Base-by-base conservation (phyloP, 2,888 invertebrate species). In the Sthenelais limicola region DNA sequence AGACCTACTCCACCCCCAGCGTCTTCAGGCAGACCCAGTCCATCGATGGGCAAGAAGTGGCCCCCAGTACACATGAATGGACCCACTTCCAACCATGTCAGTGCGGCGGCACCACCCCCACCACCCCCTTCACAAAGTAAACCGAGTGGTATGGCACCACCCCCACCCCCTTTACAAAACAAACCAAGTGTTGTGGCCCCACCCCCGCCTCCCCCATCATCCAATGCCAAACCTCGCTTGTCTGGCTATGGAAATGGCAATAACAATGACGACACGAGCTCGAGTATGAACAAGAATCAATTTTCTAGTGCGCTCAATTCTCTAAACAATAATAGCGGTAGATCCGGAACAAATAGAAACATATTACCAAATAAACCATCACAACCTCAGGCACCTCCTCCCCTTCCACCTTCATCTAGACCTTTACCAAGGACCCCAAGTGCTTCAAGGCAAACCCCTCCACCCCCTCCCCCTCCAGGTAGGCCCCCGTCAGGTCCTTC, bases 1-100 rank as follows among this genome's bases (percentile, higher is more conserved):
- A 92, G 93, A 79, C 93, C n/a, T 35, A 35, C 54, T n/a, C 71
- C 62, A 21, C 49, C 70, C 2, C 52, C 51, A 80, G 85, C 88
- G 26, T 86, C 85, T 77, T 89, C 90, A 81, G 94, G 30, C 94
- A 94, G 72, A 91, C 92, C 67, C 88, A 89, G 24, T 86, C 87
- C 56, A 18, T 35, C 18, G 1, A 35, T 43, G 24, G 35, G 24
- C n/a, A 62, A 62, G 62, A 62, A 62, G 62, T 62, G 62, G 62
- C 26, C 38, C 21, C 35, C 62, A 24, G 62, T 62, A 32, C 18
- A 2, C 66, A 86, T 83, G 91, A 52, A 48, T 28, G 52, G 69
- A 88, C 89, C 72, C 84, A 87, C 85, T 83, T 76, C 79, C 49
- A 73, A 79, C 49, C 75, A 81, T 0, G 75, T 79, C 54, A 82